A percentile compares a stretch with the other conserved stretches of the same genome.
Conservation (phyloP, 35 echinoderm and acorn worm species). For the Lytechinus variegatus region DNA sequence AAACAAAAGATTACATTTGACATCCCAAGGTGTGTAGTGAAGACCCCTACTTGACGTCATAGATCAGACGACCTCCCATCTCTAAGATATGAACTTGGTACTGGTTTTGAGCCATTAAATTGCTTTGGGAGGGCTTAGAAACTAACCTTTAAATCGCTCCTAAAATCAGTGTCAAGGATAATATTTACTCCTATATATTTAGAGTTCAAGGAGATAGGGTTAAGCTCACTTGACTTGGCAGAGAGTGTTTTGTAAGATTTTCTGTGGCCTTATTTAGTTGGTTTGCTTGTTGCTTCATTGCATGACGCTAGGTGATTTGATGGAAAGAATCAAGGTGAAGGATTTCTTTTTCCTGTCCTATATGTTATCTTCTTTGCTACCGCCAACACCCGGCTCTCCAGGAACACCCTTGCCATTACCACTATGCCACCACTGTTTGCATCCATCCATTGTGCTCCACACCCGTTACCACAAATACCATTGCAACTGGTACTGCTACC, state of each 20-base stretch:
- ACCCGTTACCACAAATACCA: not conserved
- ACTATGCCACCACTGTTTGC: not conserved
- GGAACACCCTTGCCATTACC: not conserved
- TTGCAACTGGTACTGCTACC: not conserved
- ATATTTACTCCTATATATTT: not conserved
- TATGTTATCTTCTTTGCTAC: not conserved
- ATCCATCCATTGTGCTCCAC: not conserved
- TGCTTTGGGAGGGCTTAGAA: not conserved
- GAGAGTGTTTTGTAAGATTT: not conserved
- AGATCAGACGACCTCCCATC: not conserved
- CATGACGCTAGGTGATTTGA: not conserved
- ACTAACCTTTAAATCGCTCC: constrained; percentile 11
- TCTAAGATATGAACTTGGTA: not conserved
- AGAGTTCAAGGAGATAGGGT: not conserved
- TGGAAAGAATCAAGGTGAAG: not conserved
- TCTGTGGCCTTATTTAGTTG: not conserved
- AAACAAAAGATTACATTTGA: not conserved
- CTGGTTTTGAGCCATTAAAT: not conserved
- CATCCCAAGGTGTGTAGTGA: not conserved
- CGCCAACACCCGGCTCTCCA: not conserved
- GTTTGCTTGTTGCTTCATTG: not conserved
- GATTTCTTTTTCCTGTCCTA: not conserved
- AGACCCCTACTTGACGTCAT: not conserved
- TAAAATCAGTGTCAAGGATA: not conserved
- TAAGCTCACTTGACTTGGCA: not conserved